Evolutionary conservation across 2,888 invertebrate genomes (phyloP), one percentile per base, ranked within the genome.

Genomic region (Parochlus steinenii): DNA sequence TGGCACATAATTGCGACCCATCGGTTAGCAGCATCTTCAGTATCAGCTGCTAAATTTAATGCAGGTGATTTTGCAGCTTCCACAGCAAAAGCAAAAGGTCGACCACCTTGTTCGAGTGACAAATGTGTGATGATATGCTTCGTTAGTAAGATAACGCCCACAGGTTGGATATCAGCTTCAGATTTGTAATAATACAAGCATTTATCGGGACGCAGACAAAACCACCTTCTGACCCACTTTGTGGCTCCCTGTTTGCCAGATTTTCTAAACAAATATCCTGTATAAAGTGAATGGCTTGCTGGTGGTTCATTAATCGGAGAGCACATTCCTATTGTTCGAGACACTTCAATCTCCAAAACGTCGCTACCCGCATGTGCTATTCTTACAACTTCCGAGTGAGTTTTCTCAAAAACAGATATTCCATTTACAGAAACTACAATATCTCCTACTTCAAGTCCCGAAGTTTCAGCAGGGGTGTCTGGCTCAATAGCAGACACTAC

Each of bases 101-200:
- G 65, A n/a, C 69, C 74, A 36, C 56, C 55, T 8, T 61, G 64
- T 16, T 72, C 70, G 41, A 74, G 78, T 29, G 73, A 69, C 4
- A 62, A 61, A 19, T 45, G 60, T 31, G 62, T 62, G 6, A 89
- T 70, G 40, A 73, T 73, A 56, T 86, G 87, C 53, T 85, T 83
- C 27, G 78, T 72, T 41, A 90, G 65, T 67, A 85, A 80, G 43
- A 89, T 69, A 11, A 89, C 89, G 41, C 90, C 90, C 27, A 89
- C 77, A 38, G 89, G 89, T 55, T 83, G 83, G 40, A 76, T 72
- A 51, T 83, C 83, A 57, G 76, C 67, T 58, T 87, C 85, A 48
- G 80, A 81, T 65, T 90, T 92, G 62, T 90, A 93, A 61, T 83
- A 90, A 59, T 92, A 93, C 42, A 93, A 69, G 62, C 89, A 90